Evolutionary conservation across 2,113 vertebrate species (phyloP).

Genomic region (Lota lota): DNA sequence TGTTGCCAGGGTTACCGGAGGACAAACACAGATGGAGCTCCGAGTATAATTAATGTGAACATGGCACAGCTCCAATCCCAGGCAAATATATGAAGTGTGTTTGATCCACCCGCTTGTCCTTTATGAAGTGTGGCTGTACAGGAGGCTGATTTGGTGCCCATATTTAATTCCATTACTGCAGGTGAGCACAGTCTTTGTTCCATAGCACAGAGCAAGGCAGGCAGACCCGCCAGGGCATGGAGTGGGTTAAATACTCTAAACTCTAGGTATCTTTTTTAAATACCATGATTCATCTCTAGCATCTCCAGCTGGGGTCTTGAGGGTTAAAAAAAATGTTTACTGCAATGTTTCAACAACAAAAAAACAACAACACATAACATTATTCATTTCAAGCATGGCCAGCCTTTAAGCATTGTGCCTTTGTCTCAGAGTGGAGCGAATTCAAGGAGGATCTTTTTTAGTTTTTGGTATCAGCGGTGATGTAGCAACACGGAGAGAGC

Average conservation of each 20-base stretch:
- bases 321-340: background rate
- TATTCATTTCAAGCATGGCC: conserved; percentile 72
- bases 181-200: conserved; percentile 56
- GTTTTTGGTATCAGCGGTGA: conserved; percentile 59
- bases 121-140: conserved; percentile 68
- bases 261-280: conserved; percentile 72
- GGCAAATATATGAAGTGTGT: conserved; percentile 66
- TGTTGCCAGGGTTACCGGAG: conserved; percentile 61
- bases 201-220: conserved; percentile 31
- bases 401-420: conserved; percentile 66
- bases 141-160: conserved; percentile 64
- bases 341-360: background rate
- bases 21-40: conserved; percentile 72
- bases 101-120: conserved; percentile 72
- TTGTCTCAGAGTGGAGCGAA: conserved; percentile 68
- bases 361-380: conserved; percentile 50
- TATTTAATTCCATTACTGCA: conserved; percentile 71
- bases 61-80: conserved; percentile 72
- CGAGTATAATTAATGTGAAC: conserved; percentile 74
- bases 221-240: conserved; percentile 43
- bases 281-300: conserved; percentile 75
- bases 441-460: conserved; percentile 71
- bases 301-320: conserved; percentile 35
- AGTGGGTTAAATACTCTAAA: background rate
- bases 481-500: conserved; percentile 39